Evolutionary conservation across 2,888 invertebrate species (phyloP).

Genomic region (Ischnura elegans): DNA sequence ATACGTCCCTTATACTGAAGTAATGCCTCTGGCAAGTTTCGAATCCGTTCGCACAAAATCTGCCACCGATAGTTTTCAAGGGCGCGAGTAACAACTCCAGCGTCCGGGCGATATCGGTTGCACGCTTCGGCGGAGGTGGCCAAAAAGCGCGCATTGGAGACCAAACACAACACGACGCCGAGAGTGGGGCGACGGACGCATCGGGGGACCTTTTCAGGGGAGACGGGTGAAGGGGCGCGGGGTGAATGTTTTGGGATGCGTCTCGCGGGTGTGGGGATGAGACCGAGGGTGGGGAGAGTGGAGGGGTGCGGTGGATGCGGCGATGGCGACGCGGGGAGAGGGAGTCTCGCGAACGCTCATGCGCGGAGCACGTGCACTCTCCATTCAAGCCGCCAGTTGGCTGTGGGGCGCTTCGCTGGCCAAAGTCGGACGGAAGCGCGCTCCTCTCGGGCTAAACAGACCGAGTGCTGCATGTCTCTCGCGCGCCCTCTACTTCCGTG

Average conservation of each 20-base stretch:
- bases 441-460: too few relatives aligned
- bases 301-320: neutral
- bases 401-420: neutral
- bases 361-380: conserved; percentile 25
- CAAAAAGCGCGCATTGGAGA: too few relatives aligned
- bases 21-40: too few relatives aligned
- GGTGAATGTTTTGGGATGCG: neutral
- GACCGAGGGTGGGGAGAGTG: neutral
- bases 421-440: neutral
- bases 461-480: neutral
- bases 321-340: neutral
- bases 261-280: neutral
- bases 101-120: too few relatives aligned
- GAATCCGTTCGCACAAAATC: too few relatives aligned
- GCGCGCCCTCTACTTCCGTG: neutral
- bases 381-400: neutral
- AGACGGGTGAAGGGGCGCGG: neutral
- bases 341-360: neutral
- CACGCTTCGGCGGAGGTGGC: too few relatives aligned
- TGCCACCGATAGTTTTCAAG: too few relatives aligned
- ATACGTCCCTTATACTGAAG: too few relatives aligned
- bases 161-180: too few relatives aligned
- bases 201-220: neutral
- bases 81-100: too few relatives aligned
- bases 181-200: neutral